These are phyloP conservation scores for Leucoraja erinaceus DNA, from an alignment of 2,113 vertebrate species.

Conservation along the genomic window DNA sequence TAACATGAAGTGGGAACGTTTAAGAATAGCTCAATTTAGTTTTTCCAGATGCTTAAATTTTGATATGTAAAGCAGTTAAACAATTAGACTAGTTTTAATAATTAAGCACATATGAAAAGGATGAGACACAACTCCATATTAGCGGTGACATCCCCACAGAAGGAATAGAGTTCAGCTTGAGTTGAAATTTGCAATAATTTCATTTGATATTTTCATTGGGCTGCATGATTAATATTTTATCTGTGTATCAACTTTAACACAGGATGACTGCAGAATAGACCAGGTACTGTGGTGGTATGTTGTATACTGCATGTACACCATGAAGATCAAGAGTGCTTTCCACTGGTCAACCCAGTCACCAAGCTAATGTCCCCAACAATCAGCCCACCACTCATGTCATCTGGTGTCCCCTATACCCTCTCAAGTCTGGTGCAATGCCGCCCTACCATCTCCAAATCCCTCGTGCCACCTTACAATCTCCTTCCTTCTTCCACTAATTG, in stretches of 20 bases:
- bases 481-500: not conserved
- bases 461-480: not conserved
- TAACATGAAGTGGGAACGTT: not conserved
- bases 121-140: not conserved
- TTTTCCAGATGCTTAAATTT: not conserved
- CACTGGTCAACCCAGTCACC: not conserved
- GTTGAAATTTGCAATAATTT: not conserved
- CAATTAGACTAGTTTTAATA: not conserved
- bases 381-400: too few species aligned
- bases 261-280: not conserved
- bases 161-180: not conserved
- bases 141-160: not conserved
- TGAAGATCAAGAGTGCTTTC: not conserved
- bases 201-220: not conserved
- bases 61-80: not conserved
- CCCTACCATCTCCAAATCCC: too few species aligned
- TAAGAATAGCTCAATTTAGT: not conserved
- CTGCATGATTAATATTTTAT: not conserved
- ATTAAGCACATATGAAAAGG: not conserved
- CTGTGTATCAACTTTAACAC: not conserved
- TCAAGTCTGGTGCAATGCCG: too few species aligned
- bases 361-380: not conserved
- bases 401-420: too few species aligned
- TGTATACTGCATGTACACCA: not conserved
- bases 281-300: not conserved